Evolutionary conservation across 2,113 vertebrate species (phyloP), one percentile per base, ranked within the genome.

Genomic region (Halcyon senegalensis): DNA sequence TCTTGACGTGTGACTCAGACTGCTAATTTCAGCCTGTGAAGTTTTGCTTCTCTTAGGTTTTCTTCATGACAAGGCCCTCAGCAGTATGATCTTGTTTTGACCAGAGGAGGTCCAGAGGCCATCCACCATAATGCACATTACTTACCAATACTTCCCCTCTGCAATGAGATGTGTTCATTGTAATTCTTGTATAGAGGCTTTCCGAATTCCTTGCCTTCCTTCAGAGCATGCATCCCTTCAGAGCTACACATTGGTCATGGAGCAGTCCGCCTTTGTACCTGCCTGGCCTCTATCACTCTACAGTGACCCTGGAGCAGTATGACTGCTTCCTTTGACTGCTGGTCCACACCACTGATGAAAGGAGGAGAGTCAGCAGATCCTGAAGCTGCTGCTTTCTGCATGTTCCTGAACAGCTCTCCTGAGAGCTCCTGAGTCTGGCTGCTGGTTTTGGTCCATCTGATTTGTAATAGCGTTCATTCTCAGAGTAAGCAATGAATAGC

Each of bases 1-100:
- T 66, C 77, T 75, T 85, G 56, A 53, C 4, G 5, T 1, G 2
- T 77, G 92, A 90, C 73, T 94, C 88, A 86, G 60, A 20, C 39
- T 89, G 87, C 76, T 93, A 51, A 81, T 87, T 94, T 63, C 91
- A 95, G 86, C 76, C 63, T 90, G 75, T 43, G 55, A 43, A 68
- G 44, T 55, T 48, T 41, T 11, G 66, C 72, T 78, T 90, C 64
- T 33, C 68, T 23, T 44, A 21, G 39, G 55, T 58, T 84, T 63
- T 55, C 46, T 56, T 46, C 17, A 10, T 16, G n/a, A 48, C 0
- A 0, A 70, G 51, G 43, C 56, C 19, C 48, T 51, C 74, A 46
- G 23, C 2, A 3, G 73, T 39, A 46, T 44, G 83, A 93, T 70
- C 86, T 90, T 41, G 20, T 56, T 67, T 84, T 39, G 80, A 70